phyloP scores from a whole-genome alignment of 2,113 vertebrate species.

The Macaca mulatta region DNA sequence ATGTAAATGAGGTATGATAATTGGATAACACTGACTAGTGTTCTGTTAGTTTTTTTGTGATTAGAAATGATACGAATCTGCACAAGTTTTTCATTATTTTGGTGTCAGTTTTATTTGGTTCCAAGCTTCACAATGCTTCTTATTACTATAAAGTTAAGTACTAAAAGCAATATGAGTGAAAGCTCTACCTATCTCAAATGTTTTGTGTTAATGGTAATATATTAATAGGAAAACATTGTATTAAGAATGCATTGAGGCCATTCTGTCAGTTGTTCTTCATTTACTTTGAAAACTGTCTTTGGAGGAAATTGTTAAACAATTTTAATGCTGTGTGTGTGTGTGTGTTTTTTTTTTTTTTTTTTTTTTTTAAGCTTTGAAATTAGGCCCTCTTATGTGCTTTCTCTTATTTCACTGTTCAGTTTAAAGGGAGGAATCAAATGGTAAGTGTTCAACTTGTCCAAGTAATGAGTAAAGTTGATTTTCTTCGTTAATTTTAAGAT shows the following conservation, averaged over 20 bases:
- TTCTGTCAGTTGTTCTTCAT: not conserved
- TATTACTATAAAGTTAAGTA: not conserved
- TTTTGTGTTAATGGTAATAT: conserved; percentile 7
- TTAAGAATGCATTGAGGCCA: not conserved
- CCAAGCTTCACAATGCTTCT: not conserved
- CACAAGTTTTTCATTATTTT: not conserved
- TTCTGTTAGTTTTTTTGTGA: not conserved
- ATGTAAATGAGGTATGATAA: not conserved
- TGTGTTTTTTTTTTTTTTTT: conserved; percentile 69
- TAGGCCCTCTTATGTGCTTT: conserved; percentile 74
- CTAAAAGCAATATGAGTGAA: not conserved
- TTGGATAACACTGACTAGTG: not conserved
- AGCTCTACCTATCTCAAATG: not conserved
- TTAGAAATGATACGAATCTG: not conserved
- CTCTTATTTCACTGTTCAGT: conserved; percentile 79
- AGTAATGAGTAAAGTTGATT: not conserved
- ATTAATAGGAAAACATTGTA: not conserved
- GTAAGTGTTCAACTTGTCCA: conserved; percentile 79
- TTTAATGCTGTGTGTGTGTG: conserved; percentile 69
- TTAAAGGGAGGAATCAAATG: conserved; percentile 78
- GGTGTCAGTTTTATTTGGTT: conserved; percentile 34
- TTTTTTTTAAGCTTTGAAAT: conserved; percentile 80
- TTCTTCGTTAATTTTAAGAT: conserved; percentile 21
- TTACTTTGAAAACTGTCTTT: conserved; percentile 53
- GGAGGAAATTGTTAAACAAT: conserved; percentile 56